Conservation (phyloP, 2,888 invertebrate species). For the Tortricodes alternella region DNA sequence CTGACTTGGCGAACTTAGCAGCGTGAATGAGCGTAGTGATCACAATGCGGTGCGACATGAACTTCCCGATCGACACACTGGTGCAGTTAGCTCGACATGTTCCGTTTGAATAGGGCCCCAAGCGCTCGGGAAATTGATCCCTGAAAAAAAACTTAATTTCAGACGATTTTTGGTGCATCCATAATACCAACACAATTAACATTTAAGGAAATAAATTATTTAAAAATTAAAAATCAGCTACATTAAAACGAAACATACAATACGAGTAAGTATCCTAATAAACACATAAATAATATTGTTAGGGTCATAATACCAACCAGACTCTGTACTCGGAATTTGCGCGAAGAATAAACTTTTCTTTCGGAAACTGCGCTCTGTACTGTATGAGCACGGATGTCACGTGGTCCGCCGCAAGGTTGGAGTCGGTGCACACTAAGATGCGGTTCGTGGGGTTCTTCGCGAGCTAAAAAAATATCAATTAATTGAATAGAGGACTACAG, state of each 20-base stretch:
- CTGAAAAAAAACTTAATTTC: slow-evolving; percentile 34
- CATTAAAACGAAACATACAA: too few relatives aligned
- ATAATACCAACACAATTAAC: too few relatives aligned
- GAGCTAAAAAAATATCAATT: slow-evolving; percentile 40
- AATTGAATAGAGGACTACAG: too few relatives aligned
- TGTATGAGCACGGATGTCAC: slow-evolving; percentile 56
- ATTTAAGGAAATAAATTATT: too few relatives aligned
- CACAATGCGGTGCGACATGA: slow-evolving; percentile 44
- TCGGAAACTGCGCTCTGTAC: slow-evolving; percentile 35
- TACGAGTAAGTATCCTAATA: too few relatives aligned
- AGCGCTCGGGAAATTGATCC: slow-evolving; percentile 45
- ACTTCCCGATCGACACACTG: slow-evolving; percentile 32
- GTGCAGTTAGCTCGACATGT: slow-evolving; percentile 24
- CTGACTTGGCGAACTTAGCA: slow-evolving; percentile 48
- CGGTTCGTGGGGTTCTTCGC: slow-evolving; percentile 32
- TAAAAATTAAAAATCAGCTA: too few relatives aligned
- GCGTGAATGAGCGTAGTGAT: slow-evolving; percentile 54
- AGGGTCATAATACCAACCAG: slow-evolving; percentile 27
- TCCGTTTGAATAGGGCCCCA: slow-evolving; percentile 48
- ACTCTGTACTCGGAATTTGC: slow-evolving; percentile 29
- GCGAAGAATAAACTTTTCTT: slow-evolving; percentile 24
- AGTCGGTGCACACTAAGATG: slow-evolving; percentile 36
- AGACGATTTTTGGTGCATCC: too few relatives aligned
- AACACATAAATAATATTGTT: too few relatives aligned
- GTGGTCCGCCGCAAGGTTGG: slow-evolving; percentile 46